A percentile compares a stretch with the other conserved stretches of the same genome.
Evolutionary conservation across 1,140 invertebrate species (phyloP).

Genomic region (Bathynomus jamesi): DNA sequence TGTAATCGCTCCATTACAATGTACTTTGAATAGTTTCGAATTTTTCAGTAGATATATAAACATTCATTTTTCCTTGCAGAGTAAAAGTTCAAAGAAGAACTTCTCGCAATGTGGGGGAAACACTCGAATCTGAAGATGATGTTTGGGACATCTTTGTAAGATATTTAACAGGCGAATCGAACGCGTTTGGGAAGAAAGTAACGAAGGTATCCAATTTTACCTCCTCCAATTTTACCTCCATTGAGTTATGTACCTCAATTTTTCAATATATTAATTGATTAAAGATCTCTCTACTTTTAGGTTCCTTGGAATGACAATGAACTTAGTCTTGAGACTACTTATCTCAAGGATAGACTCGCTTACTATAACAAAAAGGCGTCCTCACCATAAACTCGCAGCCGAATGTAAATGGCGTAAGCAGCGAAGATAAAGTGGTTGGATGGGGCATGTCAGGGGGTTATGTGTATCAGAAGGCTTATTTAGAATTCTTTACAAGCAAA

Average conservation of each 20-base stretch:
- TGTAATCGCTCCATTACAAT: too few relatives aligned
- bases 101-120: constrained; percentile 52
- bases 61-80: too few relatives aligned
- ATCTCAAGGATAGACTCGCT: constrained; percentile 48
- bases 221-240: too few relatives aligned
- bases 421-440: constrained; percentile 49
- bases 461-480: constrained; percentile 54
- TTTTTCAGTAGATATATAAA: too few relatives aligned
- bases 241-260: too few relatives aligned
- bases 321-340: constrained; percentile 49
- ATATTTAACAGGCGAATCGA: constrained; percentile 47
- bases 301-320: constrained; percentile 55
- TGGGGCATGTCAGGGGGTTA: constrained; percentile 55
- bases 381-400: constrained; percentile 56
- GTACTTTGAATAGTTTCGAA: too few relatives aligned
- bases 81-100: constrained; percentile 44
- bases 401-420: constrained; percentile 50
- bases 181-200: constrained; percentile 49
- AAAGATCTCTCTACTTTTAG: background rate
- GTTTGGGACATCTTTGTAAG: constrained; percentile 53
- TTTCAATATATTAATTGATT: background rate
- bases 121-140: constrained; percentile 48
- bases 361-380: constrained; percentile 50
- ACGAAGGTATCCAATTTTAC: constrained; percentile 23
- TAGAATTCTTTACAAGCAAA: constrained; percentile 54